Conservation (phyloP, 2,113 vertebrate genomes). For the Osmerus eperlanus region DNA sequence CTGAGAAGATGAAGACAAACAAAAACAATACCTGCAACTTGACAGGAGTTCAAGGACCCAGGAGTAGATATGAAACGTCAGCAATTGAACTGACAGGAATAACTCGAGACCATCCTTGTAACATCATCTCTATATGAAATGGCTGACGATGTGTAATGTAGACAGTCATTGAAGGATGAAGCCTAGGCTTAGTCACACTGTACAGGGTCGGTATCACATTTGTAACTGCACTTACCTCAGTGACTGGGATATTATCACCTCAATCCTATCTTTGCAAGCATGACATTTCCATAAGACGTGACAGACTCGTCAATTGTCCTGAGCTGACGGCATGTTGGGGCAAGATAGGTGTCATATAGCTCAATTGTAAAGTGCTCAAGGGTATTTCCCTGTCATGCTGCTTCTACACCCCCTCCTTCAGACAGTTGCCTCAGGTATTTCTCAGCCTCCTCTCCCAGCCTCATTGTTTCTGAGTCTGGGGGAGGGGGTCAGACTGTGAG, state of each 20-base stretch:
- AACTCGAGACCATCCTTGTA: background rate
- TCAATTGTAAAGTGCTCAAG: slow-evolving; percentile 36
- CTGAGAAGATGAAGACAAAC: background rate
- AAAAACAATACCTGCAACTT: background rate
- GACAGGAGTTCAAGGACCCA: too few species aligned
- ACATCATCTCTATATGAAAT: background rate
- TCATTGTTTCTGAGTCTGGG: slow-evolving; percentile 47
- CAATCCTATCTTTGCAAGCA: slow-evolving; percentile 8
- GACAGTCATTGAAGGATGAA: background rate
- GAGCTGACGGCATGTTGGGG: slow-evolving; percentile 30
- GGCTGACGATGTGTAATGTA: background rate
- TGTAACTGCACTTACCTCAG: slow-evolving; percentile 1
- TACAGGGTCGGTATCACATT: slow-evolving; percentile 12
- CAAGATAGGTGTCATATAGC: slow-evolving; percentile 48
- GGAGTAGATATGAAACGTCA: too few species aligned
- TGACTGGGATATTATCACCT: background rate
- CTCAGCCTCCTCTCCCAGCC: slow-evolving; percentile 29
- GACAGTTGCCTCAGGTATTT: slow-evolving; percentile 61
- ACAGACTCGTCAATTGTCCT: slow-evolving; percentile 26
- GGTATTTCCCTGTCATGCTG: slow-evolving; percentile 53
- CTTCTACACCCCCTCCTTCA: slow-evolving; percentile 40
- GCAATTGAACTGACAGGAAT: too few species aligned
- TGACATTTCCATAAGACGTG: slow-evolving; percentile 5
- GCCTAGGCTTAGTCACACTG: background rate
- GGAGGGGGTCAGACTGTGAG: slow-evolving; percentile 30